Conservation (phyloP, 1,140 invertebrate species). For the Achroia grisella region DNA sequence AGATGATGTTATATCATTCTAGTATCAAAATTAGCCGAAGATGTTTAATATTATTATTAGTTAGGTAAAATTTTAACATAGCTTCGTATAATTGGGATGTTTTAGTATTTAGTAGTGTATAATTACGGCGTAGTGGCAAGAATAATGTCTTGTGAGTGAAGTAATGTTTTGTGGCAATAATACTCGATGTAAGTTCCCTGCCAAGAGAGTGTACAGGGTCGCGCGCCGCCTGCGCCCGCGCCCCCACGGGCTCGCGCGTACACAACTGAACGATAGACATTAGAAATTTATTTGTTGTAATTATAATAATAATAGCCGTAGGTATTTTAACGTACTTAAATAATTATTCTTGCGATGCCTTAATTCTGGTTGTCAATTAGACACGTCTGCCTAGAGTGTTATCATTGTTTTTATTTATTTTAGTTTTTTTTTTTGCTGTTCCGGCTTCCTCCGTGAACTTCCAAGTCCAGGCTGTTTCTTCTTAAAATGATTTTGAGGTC, state of each 20-base stretch:
- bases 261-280: constrained; percentile 58
- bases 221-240: constrained; percentile 21
- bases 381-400: constrained; percentile 74
- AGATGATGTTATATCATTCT: constrained; percentile 74
- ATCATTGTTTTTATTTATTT: constrained; percentile 72
- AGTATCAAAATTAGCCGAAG: constrained; percentile 76
- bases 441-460: constrained; percentile 74
- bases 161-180: constrained; percentile 68
- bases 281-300: constrained; percentile 73
- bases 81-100: constrained; percentile 74
- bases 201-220: constrained; percentile 48
- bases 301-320: constrained; percentile 74
- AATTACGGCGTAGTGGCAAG: constrained; percentile 66
- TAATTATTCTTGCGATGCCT: constrained; percentile 76
- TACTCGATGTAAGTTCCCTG: constrained; percentile 65
- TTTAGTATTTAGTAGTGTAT: constrained; percentile 71
- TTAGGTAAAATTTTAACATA: constrained; percentile 75
- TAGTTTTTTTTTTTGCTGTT: constrained; percentile 68
- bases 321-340: constrained; percentile 75
- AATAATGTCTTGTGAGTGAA: constrained; percentile 64
- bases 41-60: constrained; percentile 71
- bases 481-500: constrained; percentile 74
- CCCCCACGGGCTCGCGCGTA: constrained; percentile 9
- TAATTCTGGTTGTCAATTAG: constrained; percentile 76
- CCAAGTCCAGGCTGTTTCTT: constrained; percentile 74